Conservation (phyloP, 1,140 invertebrate genomes). For the Drosophila willistoni region DNA sequence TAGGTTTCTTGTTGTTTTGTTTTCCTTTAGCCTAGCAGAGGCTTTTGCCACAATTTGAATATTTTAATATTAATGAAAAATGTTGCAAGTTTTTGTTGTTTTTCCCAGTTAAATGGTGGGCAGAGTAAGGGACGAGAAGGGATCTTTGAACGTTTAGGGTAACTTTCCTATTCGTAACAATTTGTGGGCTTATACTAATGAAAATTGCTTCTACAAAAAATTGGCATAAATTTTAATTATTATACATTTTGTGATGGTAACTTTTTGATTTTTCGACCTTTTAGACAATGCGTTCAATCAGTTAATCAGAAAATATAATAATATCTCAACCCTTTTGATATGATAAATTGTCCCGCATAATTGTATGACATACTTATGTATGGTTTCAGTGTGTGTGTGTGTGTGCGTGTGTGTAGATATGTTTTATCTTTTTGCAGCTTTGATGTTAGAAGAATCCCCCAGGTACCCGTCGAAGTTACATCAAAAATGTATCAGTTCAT, state of each 20-base stretch:
- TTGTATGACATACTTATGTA: conserved; percentile 64
- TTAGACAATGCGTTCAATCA: conserved; percentile 68
- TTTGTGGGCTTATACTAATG: conserved; percentile 73
- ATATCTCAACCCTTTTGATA: conserved; percentile 12
- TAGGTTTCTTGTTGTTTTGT: not conserved
- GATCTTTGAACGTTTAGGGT: conserved; percentile 4
- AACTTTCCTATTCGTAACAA: conserved; percentile 57
- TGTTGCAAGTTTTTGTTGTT: conserved; percentile 38
- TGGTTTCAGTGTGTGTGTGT: conserved; percentile 53
- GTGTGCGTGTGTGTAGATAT: conserved; percentile 28
- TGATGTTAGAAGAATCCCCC: conserved; percentile 35
- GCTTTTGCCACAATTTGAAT: conserved; percentile 64
- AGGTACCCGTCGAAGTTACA: conserved; percentile 19
- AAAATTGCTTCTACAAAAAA: conserved; percentile 69
- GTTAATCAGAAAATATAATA: conserved; percentile 22
- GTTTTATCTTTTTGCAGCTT: conserved; percentile 15
- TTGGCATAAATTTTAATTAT: conserved; percentile 65
- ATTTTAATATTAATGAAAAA: conserved; percentile 80
- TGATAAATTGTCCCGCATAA: conserved; percentile 58
- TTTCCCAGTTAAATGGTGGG: not conserved
- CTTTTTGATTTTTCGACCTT: conserved; percentile 34
- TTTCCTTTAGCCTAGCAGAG: conserved; percentile 3
- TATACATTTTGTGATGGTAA: conserved; percentile 19
- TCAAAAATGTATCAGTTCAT: conserved; percentile 37
- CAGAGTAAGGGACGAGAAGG: not conserved